These are phyloP conservation scores for Pomatorhinus ruficollis DNA, from an alignment of 2,113 vertebrate genomes.

Conservation along the genomic window DNA sequence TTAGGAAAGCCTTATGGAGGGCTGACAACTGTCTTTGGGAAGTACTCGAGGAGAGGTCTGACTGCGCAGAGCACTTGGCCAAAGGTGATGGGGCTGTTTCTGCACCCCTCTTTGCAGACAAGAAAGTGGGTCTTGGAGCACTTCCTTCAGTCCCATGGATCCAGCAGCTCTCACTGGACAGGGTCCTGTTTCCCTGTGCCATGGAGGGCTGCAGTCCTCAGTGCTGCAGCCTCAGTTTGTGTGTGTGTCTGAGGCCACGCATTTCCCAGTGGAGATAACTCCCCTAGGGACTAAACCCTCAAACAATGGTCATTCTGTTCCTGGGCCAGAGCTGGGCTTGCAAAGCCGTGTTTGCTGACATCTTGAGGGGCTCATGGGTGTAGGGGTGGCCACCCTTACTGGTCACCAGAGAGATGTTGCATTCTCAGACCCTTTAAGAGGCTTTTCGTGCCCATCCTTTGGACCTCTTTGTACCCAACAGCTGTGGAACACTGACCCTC, in stretches of 20 bases:
- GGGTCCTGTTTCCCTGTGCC: not conserved
- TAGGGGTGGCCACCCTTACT: not conserved
- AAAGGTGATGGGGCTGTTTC: not conserved
- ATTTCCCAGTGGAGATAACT: not conserved
- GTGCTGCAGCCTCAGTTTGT: accelerated
- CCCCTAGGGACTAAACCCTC: not conserved
- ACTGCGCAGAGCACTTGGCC: not conserved
- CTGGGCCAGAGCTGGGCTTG: not conserved
- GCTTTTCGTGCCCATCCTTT: not conserved
- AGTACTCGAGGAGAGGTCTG: accelerated
- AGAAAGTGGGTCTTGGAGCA: not conserved
- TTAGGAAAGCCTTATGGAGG: not conserved
- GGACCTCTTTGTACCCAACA: not conserved
- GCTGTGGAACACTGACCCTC: not conserved
- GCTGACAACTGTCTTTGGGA: not conserved
- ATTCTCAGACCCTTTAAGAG: not conserved
- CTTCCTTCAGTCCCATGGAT: not conserved
- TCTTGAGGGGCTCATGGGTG: not conserved
- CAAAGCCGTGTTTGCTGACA: not conserved
- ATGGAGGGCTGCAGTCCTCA: not conserved
- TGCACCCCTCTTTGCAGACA: not conserved
- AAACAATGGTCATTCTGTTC: not conserved
- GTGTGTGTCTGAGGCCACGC: accelerated
- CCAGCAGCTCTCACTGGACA: not conserved
- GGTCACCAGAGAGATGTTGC: not conserved